Base-by-base conservation (phyloP, 1,140 invertebrate genomes). In the Asbolus verrucosus region DNA sequence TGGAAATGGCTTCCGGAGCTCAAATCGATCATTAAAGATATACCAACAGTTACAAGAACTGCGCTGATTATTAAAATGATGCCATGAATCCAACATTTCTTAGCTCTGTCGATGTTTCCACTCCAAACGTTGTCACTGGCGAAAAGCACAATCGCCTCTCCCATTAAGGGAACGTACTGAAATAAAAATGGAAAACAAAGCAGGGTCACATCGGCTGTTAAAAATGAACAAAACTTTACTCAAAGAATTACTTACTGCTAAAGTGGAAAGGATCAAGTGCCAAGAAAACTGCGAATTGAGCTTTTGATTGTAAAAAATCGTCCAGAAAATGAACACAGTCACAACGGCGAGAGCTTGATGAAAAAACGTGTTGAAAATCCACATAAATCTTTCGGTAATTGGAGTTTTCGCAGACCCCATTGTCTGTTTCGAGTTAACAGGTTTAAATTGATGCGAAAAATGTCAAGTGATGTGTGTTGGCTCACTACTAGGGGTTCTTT, bases 201-300 rank as follows among this genome's bases (percentile, higher is more conserved):
- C 1, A 14, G 15, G 15, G 15, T 62, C 6, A 36, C 33, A 33
- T 27, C 3, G 24, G 3, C 24, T 27, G 6, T 1, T 31, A 27
- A 60, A 31, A 60, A n/a, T 38, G 11, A 62, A 33, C 18, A 43
- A 27, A 41, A 39, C n/a, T n/a, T n/a, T n/a, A n/a, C n/a, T n/a
- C n/a, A n/a, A n/a, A n/a, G n/a, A n/a, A n/a, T n/a, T 65, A 39
- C 62, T 65, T 43, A 65, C 62, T 14, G 36, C 62, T 11, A 65
- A 0, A 14, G 62, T 43, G n/a, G 33, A 36, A 6, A 65, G 39
- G 6, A 43, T 15, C 36, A 65, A 30, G 16, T 65, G 62, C 62
- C 62, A 65, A 5, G 62, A 21, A n/a, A 65, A 65, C 11, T 19
- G 13, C 0, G 33, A 15, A 43, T 41, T 18, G 1, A 36, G 9